phyloP scores from a whole-genome alignment of 2,888 invertebrate species.

The Microplitis manilae region DNA sequence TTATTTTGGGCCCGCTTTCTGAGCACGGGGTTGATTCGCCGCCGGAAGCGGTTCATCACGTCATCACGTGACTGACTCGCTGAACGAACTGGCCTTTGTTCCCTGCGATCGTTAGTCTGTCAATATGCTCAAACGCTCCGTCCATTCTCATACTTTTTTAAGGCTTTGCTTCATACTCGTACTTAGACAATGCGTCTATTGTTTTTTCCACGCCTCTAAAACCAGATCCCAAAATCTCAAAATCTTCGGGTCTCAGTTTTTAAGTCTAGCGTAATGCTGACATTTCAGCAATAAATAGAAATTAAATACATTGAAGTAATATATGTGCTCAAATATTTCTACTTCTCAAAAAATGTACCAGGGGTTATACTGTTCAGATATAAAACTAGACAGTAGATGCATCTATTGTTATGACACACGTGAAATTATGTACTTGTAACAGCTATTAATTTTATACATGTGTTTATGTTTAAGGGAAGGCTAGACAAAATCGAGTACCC shows the following conservation, averaged over 20 bases:
- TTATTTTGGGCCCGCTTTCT: conserved; percentile 32
- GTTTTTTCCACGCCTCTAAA: not conserved
- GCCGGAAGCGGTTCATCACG: conserved; percentile 71
- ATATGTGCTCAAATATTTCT: too few species aligned
- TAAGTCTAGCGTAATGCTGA: too few species aligned
- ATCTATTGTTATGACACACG: not conserved
- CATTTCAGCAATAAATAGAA: too few species aligned
- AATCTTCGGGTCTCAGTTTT: too few species aligned
- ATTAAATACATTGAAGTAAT: too few species aligned
- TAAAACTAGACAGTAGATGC: conserved; percentile 17
- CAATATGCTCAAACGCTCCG: conserved; percentile 70
- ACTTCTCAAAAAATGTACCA: not conserved
- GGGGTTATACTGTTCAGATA: conserved; percentile 18
- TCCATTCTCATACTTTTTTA: conserved; percentile 4
- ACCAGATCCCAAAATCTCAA: not conserved
- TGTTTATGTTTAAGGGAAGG: not conserved
- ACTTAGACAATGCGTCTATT: not conserved
- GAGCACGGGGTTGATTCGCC: conserved; percentile 52
- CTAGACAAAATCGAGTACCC: too few species aligned
- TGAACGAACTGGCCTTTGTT: conserved; percentile 70
- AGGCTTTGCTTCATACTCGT: conserved; percentile 16
- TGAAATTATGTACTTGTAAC: not conserved
- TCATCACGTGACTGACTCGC: conserved; percentile 67
- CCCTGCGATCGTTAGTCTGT: conserved; percentile 71
- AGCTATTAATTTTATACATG: not conserved